These are phyloP conservation scores for Merluccius polli DNA, from an alignment of 2,797 vertebrate genomes.

Conservation along the genomic window DNA sequence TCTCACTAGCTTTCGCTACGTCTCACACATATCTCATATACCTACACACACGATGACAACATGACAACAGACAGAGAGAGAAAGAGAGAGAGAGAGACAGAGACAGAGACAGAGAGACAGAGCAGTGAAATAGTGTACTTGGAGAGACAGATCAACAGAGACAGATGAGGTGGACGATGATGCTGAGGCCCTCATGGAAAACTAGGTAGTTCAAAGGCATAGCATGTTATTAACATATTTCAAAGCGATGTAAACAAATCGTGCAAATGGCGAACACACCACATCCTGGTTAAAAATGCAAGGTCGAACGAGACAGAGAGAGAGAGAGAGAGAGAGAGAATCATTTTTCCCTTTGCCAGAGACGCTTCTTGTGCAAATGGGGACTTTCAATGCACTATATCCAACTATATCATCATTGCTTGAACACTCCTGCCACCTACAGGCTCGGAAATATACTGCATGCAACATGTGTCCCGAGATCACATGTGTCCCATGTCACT, in stretches of 20 bases:
- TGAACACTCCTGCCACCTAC: conserved; percentile 67
- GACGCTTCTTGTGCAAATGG: conserved; percentile 25
- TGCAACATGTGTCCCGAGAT: background rate
- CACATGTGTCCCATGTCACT: background rate
- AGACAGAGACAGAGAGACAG: background rate
- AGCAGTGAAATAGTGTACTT: conserved; percentile 9
- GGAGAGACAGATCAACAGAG: conserved; percentile 3
- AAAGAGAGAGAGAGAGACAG: background rate
- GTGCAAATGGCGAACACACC: conserved; percentile 34
- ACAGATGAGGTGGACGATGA: background rate
- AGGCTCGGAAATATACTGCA: conserved; percentile 47
- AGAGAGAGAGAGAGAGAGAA: conserved; percentile 10
- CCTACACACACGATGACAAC: no score
- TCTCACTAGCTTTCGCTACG: no score
- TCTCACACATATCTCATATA: no score
- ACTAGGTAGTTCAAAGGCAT: conserved; percentile 37
- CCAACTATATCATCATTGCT: conserved; percentile 41
- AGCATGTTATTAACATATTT: conserved; percentile 36
- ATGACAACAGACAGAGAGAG: background rate
- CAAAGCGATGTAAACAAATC: conserved; percentile 37
- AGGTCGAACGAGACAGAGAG: conserved; percentile 28
- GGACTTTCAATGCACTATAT: conserved; percentile 26
- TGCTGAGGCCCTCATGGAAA: conserved; percentile 13
- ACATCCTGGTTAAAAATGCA: conserved; percentile 52
- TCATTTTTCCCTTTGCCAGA: conserved; percentile 31